A percentile compares a stretch with the other conserved stretches of the same genome.
These are phyloP conservation scores for Hyaena hyaena DNA, from an alignment of 2,113 vertebrate genomes.

Conservation along the genomic window DNA sequence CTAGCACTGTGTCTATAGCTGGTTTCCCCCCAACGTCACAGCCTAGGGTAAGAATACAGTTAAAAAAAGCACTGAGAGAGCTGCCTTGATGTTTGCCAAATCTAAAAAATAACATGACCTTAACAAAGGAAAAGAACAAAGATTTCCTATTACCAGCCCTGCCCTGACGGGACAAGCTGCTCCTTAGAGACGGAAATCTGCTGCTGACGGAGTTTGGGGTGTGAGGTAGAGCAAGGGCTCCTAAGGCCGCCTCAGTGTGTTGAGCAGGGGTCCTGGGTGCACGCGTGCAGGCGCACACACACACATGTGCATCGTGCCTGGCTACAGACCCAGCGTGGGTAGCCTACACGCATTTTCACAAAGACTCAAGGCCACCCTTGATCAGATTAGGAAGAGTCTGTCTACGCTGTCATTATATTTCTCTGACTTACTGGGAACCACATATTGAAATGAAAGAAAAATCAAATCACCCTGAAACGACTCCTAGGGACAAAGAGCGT, in stretches of 20 bases:
- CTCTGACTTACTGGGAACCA: constrained; percentile 1
- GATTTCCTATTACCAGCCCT: background rate
- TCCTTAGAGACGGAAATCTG: background rate
- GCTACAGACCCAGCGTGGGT: background rate
- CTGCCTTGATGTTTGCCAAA: background rate
- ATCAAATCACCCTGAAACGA: background rate
- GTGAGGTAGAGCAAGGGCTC: background rate
- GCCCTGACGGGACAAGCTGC: background rate
- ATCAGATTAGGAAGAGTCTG: background rate
- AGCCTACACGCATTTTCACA: background rate
- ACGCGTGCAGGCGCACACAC: no score
- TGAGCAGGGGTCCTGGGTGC: background rate
- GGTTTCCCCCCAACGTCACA: background rate
- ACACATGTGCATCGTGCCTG: background rate
- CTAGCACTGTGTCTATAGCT: background rate
- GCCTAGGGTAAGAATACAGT: background rate
- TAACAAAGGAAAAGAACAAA: background rate
- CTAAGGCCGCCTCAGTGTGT: rapidly evolving
- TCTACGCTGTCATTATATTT: background rate
- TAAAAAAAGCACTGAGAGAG: background rate
- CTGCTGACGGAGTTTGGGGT: background rate
- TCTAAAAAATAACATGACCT: background rate
- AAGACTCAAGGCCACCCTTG: background rate
- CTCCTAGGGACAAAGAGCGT: background rate
- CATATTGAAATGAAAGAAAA: background rate